A percentile compares a stretch with the other conserved stretches of the same genome.
Conservation (phyloP, 2,113 vertebrate species). For the Acanthochromis polyacanthus region DNA sequence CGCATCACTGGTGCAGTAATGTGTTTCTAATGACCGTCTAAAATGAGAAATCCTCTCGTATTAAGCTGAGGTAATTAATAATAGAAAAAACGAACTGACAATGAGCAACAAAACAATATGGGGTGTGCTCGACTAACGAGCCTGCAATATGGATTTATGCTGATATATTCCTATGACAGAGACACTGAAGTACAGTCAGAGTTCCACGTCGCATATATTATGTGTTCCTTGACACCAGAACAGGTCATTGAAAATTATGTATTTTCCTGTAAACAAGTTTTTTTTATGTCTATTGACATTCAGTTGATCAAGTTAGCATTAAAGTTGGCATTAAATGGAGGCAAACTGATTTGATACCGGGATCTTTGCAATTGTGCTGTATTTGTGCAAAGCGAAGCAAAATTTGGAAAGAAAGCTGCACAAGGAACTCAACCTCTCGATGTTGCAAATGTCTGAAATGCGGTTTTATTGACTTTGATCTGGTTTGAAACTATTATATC, state of each 20-base stretch:
- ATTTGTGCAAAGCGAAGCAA: no score
- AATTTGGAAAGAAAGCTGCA: not conserved
- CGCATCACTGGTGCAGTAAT: slow-evolving; percentile 75
- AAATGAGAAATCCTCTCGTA: slow-evolving; percentile 76
- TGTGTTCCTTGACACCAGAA: slow-evolving; percentile 30
- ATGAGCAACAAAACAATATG: slow-evolving; percentile 54
- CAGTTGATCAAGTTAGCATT: not conserved
- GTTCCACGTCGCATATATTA: slow-evolving; percentile 10
- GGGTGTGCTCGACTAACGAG: slow-evolving; percentile 57
- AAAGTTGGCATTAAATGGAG: not conserved
- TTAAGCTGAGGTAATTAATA: slow-evolving; percentile 78
- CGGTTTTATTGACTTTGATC: slow-evolving; percentile 11
- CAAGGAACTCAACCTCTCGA: not conserved
- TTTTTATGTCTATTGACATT: not conserved
- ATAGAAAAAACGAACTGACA: slow-evolving; percentile 63
- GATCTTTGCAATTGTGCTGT: not conserved
- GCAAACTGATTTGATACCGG: not conserved
- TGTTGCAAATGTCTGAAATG: slow-evolving; percentile 12
- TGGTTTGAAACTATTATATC: not conserved
- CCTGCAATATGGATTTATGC: slow-evolving; percentile 70
- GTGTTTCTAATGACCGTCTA: slow-evolving; percentile 78
- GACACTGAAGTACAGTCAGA: slow-evolving; percentile 25
- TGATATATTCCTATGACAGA: slow-evolving; percentile 58
- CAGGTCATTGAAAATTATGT: slow-evolving; percentile 19
- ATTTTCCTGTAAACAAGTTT: slow-evolving; percentile 3